Base-by-base conservation (phyloP, 2,113 vertebrate species). In the Eulacestoma nigropectus region DNA sequence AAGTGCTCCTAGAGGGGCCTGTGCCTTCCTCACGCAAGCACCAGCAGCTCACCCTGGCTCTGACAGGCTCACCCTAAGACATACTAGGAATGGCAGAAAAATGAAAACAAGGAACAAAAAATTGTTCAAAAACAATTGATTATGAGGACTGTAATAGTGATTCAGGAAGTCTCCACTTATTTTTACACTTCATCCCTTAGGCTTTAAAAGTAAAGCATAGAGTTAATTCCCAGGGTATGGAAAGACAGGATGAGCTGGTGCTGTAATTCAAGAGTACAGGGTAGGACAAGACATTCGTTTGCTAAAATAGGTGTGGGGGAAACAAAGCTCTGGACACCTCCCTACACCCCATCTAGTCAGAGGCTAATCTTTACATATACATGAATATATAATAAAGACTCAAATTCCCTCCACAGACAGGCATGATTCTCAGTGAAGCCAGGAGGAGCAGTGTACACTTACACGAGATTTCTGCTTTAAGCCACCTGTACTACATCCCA, bases 1-100 rank as follows among this genome's bases (percentile, higher is more conserved):
- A 35, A 33, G 17, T 3, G 18, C 33, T 33, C 56, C 18, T 7
- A 11, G 11, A 9, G 4, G 7, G 1, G 4, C 9, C 27, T 4
- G 12, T 86, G 52, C 30, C 35, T 70, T 49, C 64, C 41, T 27
- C 23, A 9, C 11, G 16, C 2, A 3, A 49, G 22, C 5, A 25
- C 7, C 10, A 13, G 10, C 3, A 8, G 10, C 25, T 12, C 32
- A 30, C 7, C 14, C 46, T 3, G 11, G 25, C 60, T 49, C 32
- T 21, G 32, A 41, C 18, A 33, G 17, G 13, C 18, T 53, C 44
- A 21, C 8, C 19, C 4, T 18, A 41, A 52, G 25, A 17, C 6
- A 13, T 3, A 20, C 23, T 0, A 0, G 9, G 7, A 68, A 16
- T 8, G 20, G 26, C 42, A 69, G 27, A 26, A 26, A 68, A 35